Evolutionary conservation across 1,140 invertebrate species (phyloP).

Genomic region (Schmidtea mediterranea): DNA sequence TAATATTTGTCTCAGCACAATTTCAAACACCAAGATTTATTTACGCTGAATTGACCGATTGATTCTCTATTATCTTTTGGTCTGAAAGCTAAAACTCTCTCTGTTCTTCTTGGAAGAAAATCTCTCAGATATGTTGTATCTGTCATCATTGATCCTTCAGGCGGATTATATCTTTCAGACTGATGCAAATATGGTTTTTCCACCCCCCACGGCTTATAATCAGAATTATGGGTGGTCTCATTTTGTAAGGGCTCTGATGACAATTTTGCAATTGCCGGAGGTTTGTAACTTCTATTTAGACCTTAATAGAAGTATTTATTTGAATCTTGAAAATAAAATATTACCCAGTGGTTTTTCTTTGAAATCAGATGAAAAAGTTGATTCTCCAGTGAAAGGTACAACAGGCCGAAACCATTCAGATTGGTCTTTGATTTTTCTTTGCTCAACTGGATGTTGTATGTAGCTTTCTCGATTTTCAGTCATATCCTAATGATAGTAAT

Average conservation of each 20-base stretch:
- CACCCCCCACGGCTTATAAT: conserved; percentile 21
- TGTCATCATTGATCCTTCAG: conserved; percentile 24
- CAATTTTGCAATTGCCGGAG: conserved; percentile 10
- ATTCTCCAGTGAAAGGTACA: conserved; percentile 18
- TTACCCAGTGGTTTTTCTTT: conserved; percentile 13
- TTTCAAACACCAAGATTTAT: too few species aligned
- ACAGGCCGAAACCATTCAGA: conserved; percentile 7
- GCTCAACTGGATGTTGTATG: conserved; percentile 7
- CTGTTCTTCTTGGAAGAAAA: neutral
- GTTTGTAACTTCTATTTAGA: conserved; percentile 15
- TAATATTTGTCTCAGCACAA: too few species aligned
- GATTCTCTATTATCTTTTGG: neutral
- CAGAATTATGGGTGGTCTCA: conserved; percentile 20
- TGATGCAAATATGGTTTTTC: conserved; percentile 15
- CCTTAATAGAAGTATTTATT: too few species aligned
- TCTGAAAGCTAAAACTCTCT: too few species aligned
- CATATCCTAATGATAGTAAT: too few species aligned
- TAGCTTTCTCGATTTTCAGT: conserved; percentile 7
- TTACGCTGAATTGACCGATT: conserved; percentile 11
- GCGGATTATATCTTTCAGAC: conserved; percentile 16
- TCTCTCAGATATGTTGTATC: conserved; percentile 19
- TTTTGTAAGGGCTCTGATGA: conserved; percentile 15
- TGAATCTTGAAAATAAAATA: too few species aligned
- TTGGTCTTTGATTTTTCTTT: neutral
- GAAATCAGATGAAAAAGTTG: conserved; percentile 22